Conservation (phyloP, 2,113 vertebrate genomes). For the Tachysurus vachellii region DNA sequence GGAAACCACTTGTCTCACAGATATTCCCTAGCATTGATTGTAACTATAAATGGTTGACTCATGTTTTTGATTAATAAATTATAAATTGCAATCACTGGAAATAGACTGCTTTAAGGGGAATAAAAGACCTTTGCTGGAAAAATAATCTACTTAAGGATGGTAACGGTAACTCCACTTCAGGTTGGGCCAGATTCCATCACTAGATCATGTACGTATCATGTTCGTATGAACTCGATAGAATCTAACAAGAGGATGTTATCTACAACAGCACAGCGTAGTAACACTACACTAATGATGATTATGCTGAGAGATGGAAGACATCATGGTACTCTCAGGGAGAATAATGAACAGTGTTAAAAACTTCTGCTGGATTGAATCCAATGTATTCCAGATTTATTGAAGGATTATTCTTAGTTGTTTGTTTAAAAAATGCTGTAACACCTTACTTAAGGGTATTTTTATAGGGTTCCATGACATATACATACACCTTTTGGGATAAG, state of each 20-base stretch:
- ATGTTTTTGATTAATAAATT: background rate
- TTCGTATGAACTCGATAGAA: background rate
- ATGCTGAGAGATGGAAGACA: conserved; percentile 24
- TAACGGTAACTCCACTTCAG: background rate
- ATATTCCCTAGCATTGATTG: background rate
- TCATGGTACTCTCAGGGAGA: conserved; percentile 51
- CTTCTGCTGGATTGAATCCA: background rate
- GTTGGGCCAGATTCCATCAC: background rate
- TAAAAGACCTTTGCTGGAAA: background rate
- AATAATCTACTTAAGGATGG: background rate
- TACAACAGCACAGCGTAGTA: background rate
- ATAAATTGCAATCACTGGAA: background rate
- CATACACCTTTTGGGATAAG: background rate
- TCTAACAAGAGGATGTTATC: background rate
- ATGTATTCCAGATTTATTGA: background rate
- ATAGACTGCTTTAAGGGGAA: background rate
- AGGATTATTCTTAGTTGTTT: background rate
- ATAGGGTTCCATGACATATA: background rate
- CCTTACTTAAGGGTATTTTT: background rate
- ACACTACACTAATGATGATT: conserved; percentile 18
- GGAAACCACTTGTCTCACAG: background rate
- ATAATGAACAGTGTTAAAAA: conserved; percentile 10
- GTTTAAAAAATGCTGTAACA: background rate
- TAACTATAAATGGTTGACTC: background rate
- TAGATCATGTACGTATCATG: background rate